Evolutionary conservation across 2,888 invertebrate species (phyloP).

Genomic region (Agapostemon virescens): DNA sequence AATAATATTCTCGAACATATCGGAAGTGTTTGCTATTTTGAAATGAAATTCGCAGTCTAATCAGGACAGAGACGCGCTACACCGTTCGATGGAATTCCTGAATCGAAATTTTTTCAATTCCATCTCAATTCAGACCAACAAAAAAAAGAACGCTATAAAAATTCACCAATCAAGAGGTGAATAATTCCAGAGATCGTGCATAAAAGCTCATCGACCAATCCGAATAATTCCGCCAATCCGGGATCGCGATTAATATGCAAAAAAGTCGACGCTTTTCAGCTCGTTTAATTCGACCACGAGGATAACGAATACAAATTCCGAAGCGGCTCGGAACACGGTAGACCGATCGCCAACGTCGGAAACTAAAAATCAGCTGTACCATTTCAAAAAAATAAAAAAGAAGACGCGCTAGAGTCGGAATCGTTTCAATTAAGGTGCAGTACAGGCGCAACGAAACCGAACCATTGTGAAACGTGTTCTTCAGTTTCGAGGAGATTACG

Average conservation of each 20-base stretch:
- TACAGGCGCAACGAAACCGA: background rate
- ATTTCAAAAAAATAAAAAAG: background rate
- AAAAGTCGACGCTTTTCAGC: background rate
- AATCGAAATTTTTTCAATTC: background rate
- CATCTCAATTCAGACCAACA: background rate
- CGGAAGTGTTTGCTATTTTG: too few relatives aligned
- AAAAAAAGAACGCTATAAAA: too few relatives aligned
- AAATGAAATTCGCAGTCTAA: too few relatives aligned
- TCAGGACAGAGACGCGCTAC: background rate
- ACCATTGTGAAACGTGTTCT: background rate
- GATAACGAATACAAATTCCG: background rate
- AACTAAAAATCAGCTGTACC: background rate
- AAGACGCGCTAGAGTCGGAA: background rate
- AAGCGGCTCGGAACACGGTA: background rate
- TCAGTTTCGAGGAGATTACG: slow-evolving; percentile 8
- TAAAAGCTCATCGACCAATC: slow-evolving; percentile 15
- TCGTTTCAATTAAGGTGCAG: background rate
- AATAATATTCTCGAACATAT: too few relatives aligned
- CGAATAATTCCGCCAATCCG: background rate
- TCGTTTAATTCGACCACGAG: background rate
- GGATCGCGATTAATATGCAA: slow-evolving; percentile 16
- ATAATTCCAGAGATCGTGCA: background rate
- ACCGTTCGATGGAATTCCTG: background rate
- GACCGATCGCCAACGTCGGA: background rate
- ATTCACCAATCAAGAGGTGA: background rate